Conservation (phyloP, 2,797 vertebrate genomes). For the Calcarius lapponicus region DNA sequence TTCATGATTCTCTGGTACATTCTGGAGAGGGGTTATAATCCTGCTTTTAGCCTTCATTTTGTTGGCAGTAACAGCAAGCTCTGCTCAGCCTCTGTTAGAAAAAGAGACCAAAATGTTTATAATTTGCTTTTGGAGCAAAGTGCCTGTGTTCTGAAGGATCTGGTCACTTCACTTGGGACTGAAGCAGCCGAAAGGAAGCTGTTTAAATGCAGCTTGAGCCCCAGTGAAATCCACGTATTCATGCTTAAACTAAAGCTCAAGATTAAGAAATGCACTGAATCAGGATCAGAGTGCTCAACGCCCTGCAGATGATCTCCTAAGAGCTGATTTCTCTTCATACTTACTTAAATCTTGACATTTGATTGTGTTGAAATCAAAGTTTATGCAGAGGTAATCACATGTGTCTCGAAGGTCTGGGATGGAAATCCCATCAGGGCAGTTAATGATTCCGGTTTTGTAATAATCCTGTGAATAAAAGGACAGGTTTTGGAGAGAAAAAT, state of each 20-base stretch:
- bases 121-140: neutral
- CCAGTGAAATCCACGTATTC: neutral
- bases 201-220: neutral
- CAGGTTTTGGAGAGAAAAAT: neutral
- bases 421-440: constrained; percentile 83
- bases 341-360: constrained; percentile 85
- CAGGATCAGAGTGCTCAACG: neutral
- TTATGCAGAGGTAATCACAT: constrained; percentile 85
- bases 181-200: neutral
- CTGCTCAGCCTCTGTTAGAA: neutral
- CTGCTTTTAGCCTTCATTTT: neutral
- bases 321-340: constrained; percentile 27
- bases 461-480: constrained; percentile 75
- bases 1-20: neutral
- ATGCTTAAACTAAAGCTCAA: neutral
- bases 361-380: constrained; percentile 84
- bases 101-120: neutral
- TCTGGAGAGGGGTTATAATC: neutral
- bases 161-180: neutral
- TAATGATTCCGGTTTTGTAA: constrained; percentile 82
- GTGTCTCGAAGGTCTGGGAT: constrained; percentile 84
- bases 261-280: neutral
- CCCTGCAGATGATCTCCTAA: neutral
- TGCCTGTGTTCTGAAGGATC: neutral
- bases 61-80: neutral